These are phyloP conservation scores for Andrena hattorfiana DNA, from an alignment of 2,888 invertebrate genomes.

Conservation along the genomic window DNA sequence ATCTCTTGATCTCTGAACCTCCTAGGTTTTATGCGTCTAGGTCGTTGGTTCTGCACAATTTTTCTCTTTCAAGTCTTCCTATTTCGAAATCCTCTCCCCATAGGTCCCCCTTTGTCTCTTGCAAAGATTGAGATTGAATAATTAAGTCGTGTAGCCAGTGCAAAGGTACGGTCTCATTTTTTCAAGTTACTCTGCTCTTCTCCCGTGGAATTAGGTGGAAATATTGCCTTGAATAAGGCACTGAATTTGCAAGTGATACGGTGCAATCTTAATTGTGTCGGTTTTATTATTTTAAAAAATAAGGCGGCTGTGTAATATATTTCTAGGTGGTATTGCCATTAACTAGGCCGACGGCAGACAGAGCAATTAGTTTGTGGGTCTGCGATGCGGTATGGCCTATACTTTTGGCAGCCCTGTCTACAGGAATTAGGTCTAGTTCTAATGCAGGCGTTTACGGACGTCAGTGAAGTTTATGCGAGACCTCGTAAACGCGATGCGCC, in stretches of 20 bases:
- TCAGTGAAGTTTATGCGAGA: constrained; percentile 20
- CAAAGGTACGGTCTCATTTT: neutral
- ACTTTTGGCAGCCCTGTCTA: neutral
- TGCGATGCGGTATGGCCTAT: neutral
- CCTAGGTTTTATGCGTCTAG: neutral
- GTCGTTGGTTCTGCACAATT: neutral
- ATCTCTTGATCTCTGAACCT: neutral
- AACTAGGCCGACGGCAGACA: neutral
- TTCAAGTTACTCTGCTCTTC: neutral
- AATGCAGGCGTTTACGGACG: neutral
- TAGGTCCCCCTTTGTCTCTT: neutral
- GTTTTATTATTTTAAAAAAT: constrained; percentile 3
- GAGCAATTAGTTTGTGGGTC: neutral
- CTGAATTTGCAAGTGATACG: neutral
- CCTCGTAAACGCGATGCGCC: constrained; percentile 9
- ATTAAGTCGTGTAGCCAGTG: constrained; percentile 15
- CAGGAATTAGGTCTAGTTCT: constrained; percentile 15
- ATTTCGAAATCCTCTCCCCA: constrained; percentile 19
- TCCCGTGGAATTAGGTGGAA: constrained; percentile 4
- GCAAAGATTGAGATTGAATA: constrained; percentile 43
- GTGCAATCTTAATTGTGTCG: constrained; percentile 10
- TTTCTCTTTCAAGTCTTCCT: neutral
- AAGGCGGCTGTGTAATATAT: neutral
- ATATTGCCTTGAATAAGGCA: constrained; percentile 1
- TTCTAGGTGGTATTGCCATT: neutral